Evolutionary conservation across 2,888 invertebrate species (phyloP), one percentile per base, ranked within the genome.

Genomic region (Dioctria rufipes): DNA sequence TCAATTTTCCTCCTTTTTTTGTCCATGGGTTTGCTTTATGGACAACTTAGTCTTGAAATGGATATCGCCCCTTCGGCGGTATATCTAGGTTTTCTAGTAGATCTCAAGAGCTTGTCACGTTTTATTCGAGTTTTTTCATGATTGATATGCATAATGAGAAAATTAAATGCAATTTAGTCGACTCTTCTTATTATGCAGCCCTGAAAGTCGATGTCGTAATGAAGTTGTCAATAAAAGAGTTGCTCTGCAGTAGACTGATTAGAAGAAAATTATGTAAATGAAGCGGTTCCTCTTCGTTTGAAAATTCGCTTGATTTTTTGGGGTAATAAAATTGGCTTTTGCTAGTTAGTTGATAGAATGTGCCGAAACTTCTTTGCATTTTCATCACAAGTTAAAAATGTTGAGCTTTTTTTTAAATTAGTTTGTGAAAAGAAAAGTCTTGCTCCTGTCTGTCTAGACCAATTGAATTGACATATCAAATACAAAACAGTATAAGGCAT

Each of bases 81-180:
- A 58, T 60, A 60, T 60, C 60, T 60, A 58, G 60, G n/a, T 9
- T 66, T n/a, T 3, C 42, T 37, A 37, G 39, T 5, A 37, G 63
- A 11, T 8, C 60, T 75, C 73, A 5, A 25, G 13, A 8, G 42
- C 13, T 54, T 43, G 73, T 75, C 73, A 75, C 73, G 73, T 60
- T 75, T 60, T 60, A 60, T 75, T 43, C 6, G 13, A 66, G 3
- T 63, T 63, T 63, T 63, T 63, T 63, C 25, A 42, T 75, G 60
- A 60, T 58, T 42, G 43, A 75, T 60, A 75, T 75, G 60, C 73
- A 60, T 60, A 75, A 73, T 54, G 40, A 39, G 63, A 63, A 63
- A 75, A 75, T 75, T 75, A 75, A 75, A 75, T 75, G 73, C 73
- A 75, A 75, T 75, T 75, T 75, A 58, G 58, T 63, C 42, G 73